A percentile compares a stretch with the other conserved stretches of the same genome.
These are phyloP conservation scores for Drosophila mulleri DNA, from an alignment of 2,888 invertebrate genomes.

Conservation along the genomic window DNA sequence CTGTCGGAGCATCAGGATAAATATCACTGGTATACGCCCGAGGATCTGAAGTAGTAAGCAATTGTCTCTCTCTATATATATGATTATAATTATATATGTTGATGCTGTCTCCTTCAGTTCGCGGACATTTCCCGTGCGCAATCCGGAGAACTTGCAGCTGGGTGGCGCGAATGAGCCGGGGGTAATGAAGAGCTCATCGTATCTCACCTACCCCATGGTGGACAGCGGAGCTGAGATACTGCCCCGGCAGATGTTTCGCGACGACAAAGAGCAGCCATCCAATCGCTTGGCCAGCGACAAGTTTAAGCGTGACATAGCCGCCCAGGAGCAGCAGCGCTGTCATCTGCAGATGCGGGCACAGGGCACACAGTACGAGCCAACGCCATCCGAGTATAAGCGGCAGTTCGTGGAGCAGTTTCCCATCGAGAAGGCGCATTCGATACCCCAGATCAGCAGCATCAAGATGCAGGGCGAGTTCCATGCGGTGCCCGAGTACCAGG, in stretches of 20 bases:
- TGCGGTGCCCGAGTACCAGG: constrained; percentile 84
- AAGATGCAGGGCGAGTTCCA: constrained; percentile 83
- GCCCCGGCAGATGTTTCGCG: constrained; percentile 80
- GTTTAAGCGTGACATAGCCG: constrained; percentile 69
- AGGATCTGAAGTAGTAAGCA: constrained; percentile 81
- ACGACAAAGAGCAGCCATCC: constrained; percentile 53
- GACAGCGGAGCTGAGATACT: constrained; percentile 81
- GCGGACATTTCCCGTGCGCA: constrained; percentile 79
- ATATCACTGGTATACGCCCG: constrained; percentile 83
- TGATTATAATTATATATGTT: background rate
- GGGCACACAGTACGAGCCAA: constrained; percentile 62
- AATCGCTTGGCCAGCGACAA: constrained; percentile 65
- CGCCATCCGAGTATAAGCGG: constrained; percentile 83
- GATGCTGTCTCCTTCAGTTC: constrained; percentile 59
- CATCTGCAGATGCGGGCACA: constrained; percentile 74
- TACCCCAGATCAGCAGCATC: constrained; percentile 84
- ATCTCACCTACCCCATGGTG: constrained; percentile 81
- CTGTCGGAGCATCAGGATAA: constrained; percentile 83
- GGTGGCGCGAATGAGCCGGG: constrained; percentile 43
- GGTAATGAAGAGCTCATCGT: constrained; percentile 79
- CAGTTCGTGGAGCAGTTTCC: constrained; percentile 83
- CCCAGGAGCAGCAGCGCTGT: constrained; percentile 70
- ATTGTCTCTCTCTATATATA: background rate
- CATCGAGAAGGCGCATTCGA: constrained; percentile 84
- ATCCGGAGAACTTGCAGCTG: constrained; percentile 80